Percentiles rank a stretch among this genome's conserved stretches.
Evolutionary conservation across 1,140 invertebrate species (phyloP).

Genomic region (Eriosoma lanigerum): DNA sequence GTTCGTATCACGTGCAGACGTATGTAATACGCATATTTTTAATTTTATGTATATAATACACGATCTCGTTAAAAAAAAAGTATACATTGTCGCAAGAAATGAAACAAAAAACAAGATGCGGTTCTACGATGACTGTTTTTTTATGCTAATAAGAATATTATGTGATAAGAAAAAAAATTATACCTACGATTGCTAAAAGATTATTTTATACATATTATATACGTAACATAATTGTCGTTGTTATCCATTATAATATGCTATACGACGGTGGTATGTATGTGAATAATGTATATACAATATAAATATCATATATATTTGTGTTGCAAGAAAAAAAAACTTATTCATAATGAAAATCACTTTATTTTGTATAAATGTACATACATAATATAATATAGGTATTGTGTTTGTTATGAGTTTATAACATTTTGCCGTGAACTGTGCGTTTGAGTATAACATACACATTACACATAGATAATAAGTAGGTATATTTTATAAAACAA

Average conservation of each 20-base stretch:
- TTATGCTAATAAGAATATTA: slow-evolving; percentile 6
- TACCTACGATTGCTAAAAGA: slow-evolving; percentile 5
- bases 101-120: slow-evolving; percentile 4
- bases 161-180: neutral
- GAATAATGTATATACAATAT: neutral
- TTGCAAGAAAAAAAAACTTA: too few relatives aligned
- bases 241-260: slow-evolving; percentile 14
- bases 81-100: neutral
- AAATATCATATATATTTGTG: neutral
- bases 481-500: too few relatives aligned
- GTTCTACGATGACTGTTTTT: slow-evolving; percentile 4
- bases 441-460: too few relatives aligned
- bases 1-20: neutral
- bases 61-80: slow-evolving; percentile 7
- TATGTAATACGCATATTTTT: neutral
- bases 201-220: neutral
- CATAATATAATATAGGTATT: too few relatives aligned
- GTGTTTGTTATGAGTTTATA: too few relatives aligned
- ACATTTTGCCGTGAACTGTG: too few relatives aligned
- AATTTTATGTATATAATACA: neutral
- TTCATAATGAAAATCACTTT: too few relatives aligned
- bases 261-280: neutral
- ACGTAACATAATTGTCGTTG: slow-evolving; percentile 11
- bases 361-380: too few relatives aligned
- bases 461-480: too few relatives aligned